Conservation (phyloP, 2,888 invertebrate genomes). For the Listrodromus nycthemerus region DNA sequence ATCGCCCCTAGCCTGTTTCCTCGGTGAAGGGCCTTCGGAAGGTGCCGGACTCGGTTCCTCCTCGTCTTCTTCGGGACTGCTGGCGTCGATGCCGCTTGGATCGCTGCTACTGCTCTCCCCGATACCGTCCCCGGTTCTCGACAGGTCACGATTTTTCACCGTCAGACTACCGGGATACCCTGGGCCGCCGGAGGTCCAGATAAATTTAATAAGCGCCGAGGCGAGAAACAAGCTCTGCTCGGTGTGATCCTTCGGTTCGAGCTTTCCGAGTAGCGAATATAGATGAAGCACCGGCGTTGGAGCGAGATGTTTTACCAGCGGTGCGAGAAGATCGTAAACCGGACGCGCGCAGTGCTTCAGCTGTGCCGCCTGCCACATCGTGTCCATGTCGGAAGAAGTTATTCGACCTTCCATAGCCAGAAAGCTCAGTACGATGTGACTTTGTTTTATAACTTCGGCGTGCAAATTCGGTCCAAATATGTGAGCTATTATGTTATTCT, state of each 20-base stretch:
- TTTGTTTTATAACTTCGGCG: conserved; percentile 98
- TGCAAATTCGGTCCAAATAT: conserved; percentile 99
- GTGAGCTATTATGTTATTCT: conserved; percentile 95
- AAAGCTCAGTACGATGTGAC: conserved; percentile 96
- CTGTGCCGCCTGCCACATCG: conserved; percentile 98
- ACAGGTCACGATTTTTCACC: conserved; percentile 78
- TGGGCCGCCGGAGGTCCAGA: conserved; percentile 92
- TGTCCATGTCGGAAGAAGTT: conserved; percentile 95
- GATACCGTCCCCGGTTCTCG: conserved; percentile 76
- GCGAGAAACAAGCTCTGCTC: conserved; percentile 96
- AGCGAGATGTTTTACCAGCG: conserved; percentile 95
- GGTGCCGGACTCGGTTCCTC: conserved; percentile 82
- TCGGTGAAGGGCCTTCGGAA: conserved; percentile 87
- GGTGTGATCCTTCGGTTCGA: conserved; percentile 96
- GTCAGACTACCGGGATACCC: conserved; percentile 79
- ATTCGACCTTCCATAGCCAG: conserved; percentile 96
- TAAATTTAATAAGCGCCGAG: conserved; percentile 94
- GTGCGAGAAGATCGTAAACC: conserved; percentile 95
- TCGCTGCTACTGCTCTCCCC: conserved; percentile 82
- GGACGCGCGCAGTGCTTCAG: conserved; percentile 97
- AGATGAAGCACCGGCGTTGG: conserved; percentile 95
- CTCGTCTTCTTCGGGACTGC: conserved; percentile 82
- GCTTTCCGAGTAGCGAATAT: conserved; percentile 93
- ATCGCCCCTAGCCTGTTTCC: conserved; percentile 86
- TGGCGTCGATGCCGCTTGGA: conserved; percentile 81